Conservation (phyloP, 2,888 invertebrate species). For the Tenthredo livida region DNA sequence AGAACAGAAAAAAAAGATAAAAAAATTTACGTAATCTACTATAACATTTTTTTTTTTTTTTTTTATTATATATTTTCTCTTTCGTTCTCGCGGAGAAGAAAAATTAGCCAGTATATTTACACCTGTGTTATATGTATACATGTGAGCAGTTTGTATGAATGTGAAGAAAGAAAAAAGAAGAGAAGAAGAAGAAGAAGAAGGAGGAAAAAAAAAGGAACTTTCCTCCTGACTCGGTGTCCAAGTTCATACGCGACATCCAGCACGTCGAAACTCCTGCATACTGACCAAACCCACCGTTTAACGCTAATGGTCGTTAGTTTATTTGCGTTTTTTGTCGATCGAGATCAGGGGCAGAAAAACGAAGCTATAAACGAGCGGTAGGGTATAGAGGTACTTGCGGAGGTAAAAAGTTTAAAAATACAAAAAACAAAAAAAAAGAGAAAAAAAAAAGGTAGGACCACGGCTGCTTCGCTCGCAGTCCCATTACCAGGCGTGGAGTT, state of each 20-base stretch:
- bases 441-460: neutral
- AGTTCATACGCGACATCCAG: neutral
- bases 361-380: neutral
- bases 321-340: constrained; percentile 25
- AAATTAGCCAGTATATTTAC: neutral
- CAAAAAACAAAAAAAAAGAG: neutral
- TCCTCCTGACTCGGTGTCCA: neutral
- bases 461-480: neutral
- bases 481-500: constrained; percentile 29
- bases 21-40: neutral
- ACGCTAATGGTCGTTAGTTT: constrained; percentile 40
- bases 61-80: neutral
- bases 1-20: neutral
- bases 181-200: neutral
- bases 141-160: neutral
- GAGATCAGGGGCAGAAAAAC: constrained; percentile 27
- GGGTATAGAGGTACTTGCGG: neutral
- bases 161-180: neutral
- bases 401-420: neutral
- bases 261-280: neutral
- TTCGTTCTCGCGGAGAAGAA: neutral
- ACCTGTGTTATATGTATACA: neutral
- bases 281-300: constrained; percentile 30
- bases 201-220: neutral
- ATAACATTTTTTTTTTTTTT: neutral